Evolutionary conservation across 2,797 vertebrate species (phyloP).

Genomic region (Diplodus sargus): DNA sequence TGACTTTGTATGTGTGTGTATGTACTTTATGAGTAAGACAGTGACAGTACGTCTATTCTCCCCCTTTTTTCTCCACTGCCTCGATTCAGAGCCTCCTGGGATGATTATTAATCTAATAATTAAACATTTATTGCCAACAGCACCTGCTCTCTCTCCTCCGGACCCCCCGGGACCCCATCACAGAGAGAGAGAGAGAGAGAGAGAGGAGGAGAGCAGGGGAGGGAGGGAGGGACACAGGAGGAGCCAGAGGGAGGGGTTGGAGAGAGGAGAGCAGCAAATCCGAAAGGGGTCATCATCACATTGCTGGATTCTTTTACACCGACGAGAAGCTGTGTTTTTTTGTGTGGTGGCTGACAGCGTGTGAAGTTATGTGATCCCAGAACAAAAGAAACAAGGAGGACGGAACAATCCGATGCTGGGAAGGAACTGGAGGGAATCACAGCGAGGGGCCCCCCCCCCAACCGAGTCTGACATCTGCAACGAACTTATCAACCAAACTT

Average conservation of each 20-base stretch:
- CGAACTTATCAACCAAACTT: conserved; percentile 24
- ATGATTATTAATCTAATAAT: conserved; percentile 95
- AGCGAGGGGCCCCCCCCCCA: conserved; percentile 37
- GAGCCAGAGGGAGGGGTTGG: conserved; percentile 81
- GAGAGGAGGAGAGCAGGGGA: conserved; percentile 50
- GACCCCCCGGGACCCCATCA: conserved; percentile 83
- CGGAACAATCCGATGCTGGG: conserved; percentile 75
- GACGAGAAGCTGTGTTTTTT: conserved; percentile 70
- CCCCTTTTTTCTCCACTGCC: conserved; percentile 34
- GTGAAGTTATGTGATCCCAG: conserved; percentile 89
- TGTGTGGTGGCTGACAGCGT: conserved; percentile 74
- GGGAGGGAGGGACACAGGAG: conserved; percentile 76
- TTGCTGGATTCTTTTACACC: conserved; percentile 86
- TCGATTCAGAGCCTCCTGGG: conserved; percentile 79
- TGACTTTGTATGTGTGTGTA: conserved; percentile 7
- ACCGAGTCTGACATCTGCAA: conserved; percentile 42
- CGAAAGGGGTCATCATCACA: conserved; percentile 85
- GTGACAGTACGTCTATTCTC: conserved; percentile 73
- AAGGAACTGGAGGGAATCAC: conserved; percentile 66
- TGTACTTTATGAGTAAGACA: conserved; percentile 57
- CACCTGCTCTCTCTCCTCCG: conserved; percentile 89
- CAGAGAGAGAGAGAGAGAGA: conserved; percentile 47
- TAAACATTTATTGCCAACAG: conserved; percentile 92
- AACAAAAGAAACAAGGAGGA: conserved; percentile 83
- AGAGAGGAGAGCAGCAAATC: conserved; percentile 82